A percentile compares a stretch with the other conserved stretches of the same genome.
phyloP scores from a whole-genome alignment of 2,888 invertebrate species.

The Geophilus truncorum region DNA sequence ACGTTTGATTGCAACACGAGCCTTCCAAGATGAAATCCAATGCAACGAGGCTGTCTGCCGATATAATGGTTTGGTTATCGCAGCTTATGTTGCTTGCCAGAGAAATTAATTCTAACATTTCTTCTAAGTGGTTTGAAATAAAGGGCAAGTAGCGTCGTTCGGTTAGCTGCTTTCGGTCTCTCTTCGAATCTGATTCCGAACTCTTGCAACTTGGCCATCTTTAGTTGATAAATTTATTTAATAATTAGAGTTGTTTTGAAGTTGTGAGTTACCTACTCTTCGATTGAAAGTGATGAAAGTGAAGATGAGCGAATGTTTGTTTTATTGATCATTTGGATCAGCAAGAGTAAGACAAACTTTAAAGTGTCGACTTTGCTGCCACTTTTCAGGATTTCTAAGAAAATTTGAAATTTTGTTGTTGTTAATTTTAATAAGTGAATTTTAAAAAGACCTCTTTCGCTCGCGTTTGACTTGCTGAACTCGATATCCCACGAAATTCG shows the following conservation, averaged over 20 bases:
- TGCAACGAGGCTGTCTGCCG: neutral
- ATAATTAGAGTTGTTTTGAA: neutral
- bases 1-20: neutral
- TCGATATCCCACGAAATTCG: neutral
- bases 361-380: conserved; percentile 33
- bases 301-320: conserved; percentile 33
- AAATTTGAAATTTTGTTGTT: neutral
- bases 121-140: neutral
- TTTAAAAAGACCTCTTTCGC: neutral
- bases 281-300: conserved; percentile 32
- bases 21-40: conserved; percentile 14
- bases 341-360: conserved; percentile 36
- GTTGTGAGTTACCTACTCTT: conserved; percentile 21
- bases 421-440: neutral
- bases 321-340: conserved; percentile 35
- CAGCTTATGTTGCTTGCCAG: neutral
- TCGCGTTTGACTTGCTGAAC: neutral
- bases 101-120: neutral
- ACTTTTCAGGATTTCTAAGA: neutral
- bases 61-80: neutral
- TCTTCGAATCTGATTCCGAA: neutral
- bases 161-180: neutral
- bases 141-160: neutral
- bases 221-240: neutral
- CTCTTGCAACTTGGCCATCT: neutral